Base-by-base conservation (phyloP, 2,113 vertebrate species). In the Panurus biarmicus region DNA sequence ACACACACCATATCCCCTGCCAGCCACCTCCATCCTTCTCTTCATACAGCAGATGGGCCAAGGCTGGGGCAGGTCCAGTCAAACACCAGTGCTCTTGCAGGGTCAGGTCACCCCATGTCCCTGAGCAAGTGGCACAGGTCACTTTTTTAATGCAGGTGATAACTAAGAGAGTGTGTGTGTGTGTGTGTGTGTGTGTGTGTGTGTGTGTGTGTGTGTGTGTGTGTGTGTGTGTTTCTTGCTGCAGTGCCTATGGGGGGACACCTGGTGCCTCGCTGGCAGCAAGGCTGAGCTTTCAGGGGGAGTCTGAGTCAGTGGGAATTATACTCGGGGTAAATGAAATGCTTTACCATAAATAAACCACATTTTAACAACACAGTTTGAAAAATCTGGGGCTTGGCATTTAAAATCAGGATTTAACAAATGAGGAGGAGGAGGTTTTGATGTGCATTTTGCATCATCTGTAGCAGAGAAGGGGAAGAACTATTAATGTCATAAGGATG, bases 1-100 rank as follows among this genome's bases (percentile, higher is more conserved):
- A 78, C 28, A 31, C 14, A 24, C 0, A 0, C 33, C n/a, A 69
- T 62, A 15, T 62, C 14, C 50, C 23, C 12, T 86, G n/a, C 28
- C 54, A 21, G 67, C 23, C 5, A 0, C 29, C 56, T 71, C 44
- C 44, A 54, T 21, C 48, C 69, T 70, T 65, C 33, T 14, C 18
- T 54, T 35, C 35, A 20, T 0, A 0, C 31, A 29, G 57, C 56
- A 74, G 61, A 40, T 40, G 56, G 36, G 15, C 35, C 53, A 47
- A 29, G 56, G 9, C n/a, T 38, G 33, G 10, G 6, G 35, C 60
- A 73, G 54, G 19, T 51, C 42, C 60, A 40, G 42, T 4, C 0
- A 0, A 62, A 51, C 28, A 36, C 22, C 47, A n/a, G 25, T 8
- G 29, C 31, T 38, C 56, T 42, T 54, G 21, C 11, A 25, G n/a